Base-by-base conservation (phyloP, 2,888 invertebrate species). In the Dynastes grantii region DNA sequence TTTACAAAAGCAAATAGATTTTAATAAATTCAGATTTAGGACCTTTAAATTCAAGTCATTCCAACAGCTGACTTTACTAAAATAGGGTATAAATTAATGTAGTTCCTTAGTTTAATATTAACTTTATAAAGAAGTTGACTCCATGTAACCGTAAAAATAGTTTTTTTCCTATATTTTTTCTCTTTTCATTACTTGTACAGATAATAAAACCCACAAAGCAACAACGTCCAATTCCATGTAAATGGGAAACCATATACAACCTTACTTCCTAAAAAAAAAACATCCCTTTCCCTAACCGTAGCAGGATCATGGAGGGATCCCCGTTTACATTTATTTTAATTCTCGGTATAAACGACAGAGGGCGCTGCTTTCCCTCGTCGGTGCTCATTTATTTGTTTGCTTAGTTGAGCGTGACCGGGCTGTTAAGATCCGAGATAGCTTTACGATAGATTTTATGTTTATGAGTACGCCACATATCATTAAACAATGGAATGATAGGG, bases 371-470 rank as follows among this genome's bases (percentile, higher is more conserved):
- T 55, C 71, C 71, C 49, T 58, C 55, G 76, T 76, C 76, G 64
- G 64, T 76, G 29, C 65, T 76, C 61, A 76, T 76, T 76, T 55
- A 76, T 76, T 63, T 67, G 76, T 76, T 76, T 76, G 76, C 32
- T 76, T 76, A 76, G 67, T 76, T 76, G 67, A 76, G 65, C 67
- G 55, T 65, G 76, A 73, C 73, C 58, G 58, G 58, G 58, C 58
- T 73, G 73, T 73, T 73, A 73, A 73, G 73, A 73, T 73, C 61
- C 58, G 16, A 58, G 73, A 73, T 73, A 73, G 45, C 73, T 68
- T 51, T 73, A 73, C 73, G 73, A 73, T 73, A 73, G 73, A 61
- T 73, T 73, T 73, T 73, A 73, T 73, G 73, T 73, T 61, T 73
- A 73, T 73, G 73, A 58, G 73, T 73, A 61, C 73, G 61, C 73